Conservation (phyloP, 1,140 invertebrate species). For the Hydropsyche tenuis region DNA sequence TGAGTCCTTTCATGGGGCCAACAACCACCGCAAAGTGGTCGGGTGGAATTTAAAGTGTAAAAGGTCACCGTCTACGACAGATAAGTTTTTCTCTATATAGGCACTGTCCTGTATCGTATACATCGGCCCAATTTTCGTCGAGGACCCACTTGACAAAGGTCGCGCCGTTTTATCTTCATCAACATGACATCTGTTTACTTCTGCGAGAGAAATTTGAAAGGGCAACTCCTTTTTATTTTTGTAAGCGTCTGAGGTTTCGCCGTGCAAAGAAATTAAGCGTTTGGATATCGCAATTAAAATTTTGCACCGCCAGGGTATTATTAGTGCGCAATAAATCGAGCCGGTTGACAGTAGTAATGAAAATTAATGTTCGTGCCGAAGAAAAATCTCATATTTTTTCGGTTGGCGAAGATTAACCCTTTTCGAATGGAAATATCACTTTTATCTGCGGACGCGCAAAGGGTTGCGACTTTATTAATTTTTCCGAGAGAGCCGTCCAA, state of each 20-base stretch:
- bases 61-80: conserved; percentile 16
- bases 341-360: not conserved
- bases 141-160: conserved; percentile 31
- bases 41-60: conserved; percentile 24
- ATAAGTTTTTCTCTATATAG: conserved; percentile 9
- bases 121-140: conserved; percentile 25
- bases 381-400: not conserved
- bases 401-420: not conserved
- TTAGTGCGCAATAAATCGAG: too few species aligned
- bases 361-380: conserved; percentile 1
- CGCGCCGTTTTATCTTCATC: conserved; percentile 31
- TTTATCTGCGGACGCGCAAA: conserved; percentile 8
- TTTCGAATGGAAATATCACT: conserved; percentile 6
- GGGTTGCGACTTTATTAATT: conserved; percentile 17
- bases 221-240: not conserved
- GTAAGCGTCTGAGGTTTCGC: too few species aligned
- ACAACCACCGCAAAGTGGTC: not conserved
- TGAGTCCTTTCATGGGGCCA: not conserved
- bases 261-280: too few species aligned
- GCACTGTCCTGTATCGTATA: not conserved
- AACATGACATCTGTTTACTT: conserved; percentile 30
- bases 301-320: too few species aligned
- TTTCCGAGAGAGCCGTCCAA: not conserved
- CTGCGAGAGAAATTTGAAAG: conserved; percentile 13
- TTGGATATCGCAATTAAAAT: too few species aligned